Evolutionary conservation across 2,888 invertebrate genomes (phyloP).

Genomic region (Busseola fusca): DNA sequence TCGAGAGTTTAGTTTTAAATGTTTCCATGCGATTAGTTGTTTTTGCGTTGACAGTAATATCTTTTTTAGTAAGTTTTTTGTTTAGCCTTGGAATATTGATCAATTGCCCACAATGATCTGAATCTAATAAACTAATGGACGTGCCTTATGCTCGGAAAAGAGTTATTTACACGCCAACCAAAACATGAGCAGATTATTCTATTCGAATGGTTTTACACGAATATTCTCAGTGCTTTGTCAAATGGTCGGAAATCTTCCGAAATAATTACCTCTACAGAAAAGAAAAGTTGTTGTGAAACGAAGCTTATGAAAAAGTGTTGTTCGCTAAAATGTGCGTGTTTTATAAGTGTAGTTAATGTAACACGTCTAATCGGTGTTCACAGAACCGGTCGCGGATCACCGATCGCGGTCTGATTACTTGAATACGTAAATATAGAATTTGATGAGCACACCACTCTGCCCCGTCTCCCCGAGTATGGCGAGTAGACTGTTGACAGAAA

Average conservation of each 20-base stretch:
- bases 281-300: constrained; percentile 21
- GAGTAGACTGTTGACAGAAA: constrained; percentile 39
- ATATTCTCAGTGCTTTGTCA: constrained; percentile 21
- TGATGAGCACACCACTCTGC: constrained; percentile 48
- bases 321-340: constrained; percentile 7
- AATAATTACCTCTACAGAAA: constrained; percentile 12
- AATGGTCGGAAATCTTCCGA: constrained; percentile 9
- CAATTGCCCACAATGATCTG: no score
- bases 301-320: constrained; percentile 4
- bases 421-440: constrained; percentile 60
- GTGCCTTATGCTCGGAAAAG: no score
- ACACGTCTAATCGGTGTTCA: constrained; percentile 28
- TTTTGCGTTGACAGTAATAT: no score
- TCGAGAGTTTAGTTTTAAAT: no score
- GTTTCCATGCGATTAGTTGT: no score
- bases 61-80: no score
- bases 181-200: constrained; percentile 12
- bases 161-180: neutral
- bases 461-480: constrained; percentile 28
- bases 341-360: constrained; percentile 27
- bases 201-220: constrained; percentile 3
- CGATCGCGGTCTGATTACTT: constrained; percentile 44
- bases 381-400: constrained; percentile 43
- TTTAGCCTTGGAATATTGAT: no score
- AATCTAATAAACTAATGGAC: no score